Evolutionary conservation across 2,113 vertebrate species (phyloP).

Genomic region (Percina caprodes): DNA sequence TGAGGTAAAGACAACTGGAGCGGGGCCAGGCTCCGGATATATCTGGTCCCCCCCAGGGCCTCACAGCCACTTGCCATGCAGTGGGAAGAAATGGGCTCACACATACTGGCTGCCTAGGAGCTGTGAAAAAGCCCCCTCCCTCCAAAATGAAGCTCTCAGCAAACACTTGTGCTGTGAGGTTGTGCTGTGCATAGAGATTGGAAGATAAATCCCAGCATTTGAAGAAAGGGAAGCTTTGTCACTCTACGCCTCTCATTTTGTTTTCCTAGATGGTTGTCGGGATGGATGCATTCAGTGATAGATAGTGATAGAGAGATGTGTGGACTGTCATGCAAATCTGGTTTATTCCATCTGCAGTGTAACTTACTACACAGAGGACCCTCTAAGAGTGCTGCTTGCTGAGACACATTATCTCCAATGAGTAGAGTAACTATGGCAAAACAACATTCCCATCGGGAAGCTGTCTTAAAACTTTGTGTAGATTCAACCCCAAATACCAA

Average conservation of each 20-base stretch:
- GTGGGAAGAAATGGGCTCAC: constrained; percentile 78
- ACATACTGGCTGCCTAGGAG: constrained; percentile 73
- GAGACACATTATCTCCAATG: constrained; percentile 14
- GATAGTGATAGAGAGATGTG: constrained; percentile 14
- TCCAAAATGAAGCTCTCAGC: constrained; percentile 68
- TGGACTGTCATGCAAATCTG: constrained; percentile 32
- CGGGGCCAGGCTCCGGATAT: constrained; percentile 78
- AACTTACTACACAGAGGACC: constrained; percentile 14
- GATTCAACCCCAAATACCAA: background rate
- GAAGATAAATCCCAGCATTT: constrained; percentile 68
- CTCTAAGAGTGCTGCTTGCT: background rate
- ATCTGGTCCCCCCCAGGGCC: constrained; percentile 69
- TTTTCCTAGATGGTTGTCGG: constrained; percentile 32
- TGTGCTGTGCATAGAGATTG: constrained; percentile 75
- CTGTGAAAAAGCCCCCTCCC: constrained; percentile 54
- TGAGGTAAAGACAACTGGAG: constrained; percentile 81
- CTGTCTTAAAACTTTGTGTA: background rate
- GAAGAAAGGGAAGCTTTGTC: constrained; percentile 68
- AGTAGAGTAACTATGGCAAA: background rate
- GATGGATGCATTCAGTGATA: constrained; percentile 43
- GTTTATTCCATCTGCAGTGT: constrained; percentile 19
- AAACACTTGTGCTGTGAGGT: constrained; percentile 80
- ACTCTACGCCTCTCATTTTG: constrained; percentile 38
- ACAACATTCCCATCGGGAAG: background rate
- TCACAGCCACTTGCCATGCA: constrained; percentile 79